A percentile compares a stretch with the other conserved stretches of the same genome.
Conservation (phyloP, 2,888 invertebrate species). For the Melieria picta region DNA sequence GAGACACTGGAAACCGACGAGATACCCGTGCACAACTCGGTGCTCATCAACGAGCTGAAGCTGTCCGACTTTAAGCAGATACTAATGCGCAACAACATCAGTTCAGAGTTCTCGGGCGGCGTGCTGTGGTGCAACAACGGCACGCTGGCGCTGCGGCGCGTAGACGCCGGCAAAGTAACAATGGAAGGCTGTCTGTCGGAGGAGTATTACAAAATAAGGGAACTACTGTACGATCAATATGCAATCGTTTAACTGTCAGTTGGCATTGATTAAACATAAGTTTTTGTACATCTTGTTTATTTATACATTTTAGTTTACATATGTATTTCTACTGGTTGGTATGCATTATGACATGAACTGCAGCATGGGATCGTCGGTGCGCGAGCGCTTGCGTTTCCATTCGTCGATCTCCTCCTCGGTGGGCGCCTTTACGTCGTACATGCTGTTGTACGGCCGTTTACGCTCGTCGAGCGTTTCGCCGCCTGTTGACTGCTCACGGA, state of each 20-base stretch:
- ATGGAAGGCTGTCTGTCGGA: slow-evolving; percentile 94
- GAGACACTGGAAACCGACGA: slow-evolving; percentile 72
- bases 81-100: slow-evolving; percentile 77
- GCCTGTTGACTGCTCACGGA: slow-evolving; percentile 59
- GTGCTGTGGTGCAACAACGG: slow-evolving; percentile 94
- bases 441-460: slow-evolving; percentile 93
- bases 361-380: slow-evolving; percentile 95
- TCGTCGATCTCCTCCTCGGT: slow-evolving; percentile 95
- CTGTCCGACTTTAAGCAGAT: slow-evolving; percentile 90
- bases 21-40: slow-evolving; percentile 79
- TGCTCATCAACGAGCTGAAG: slow-evolving; percentile 93
- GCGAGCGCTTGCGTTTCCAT: slow-evolving; percentile 83
- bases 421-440: slow-evolving; percentile 84
- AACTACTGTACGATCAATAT: slow-evolving; percentile 94
- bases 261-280: neutral
- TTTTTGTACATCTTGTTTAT: neutral
- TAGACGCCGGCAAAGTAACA: slow-evolving; percentile 91
- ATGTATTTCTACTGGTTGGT: neutral
- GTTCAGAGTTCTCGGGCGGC: slow-evolving; percentile 89
- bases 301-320: neutral
- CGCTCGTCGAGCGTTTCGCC: slow-evolving; percentile 81
- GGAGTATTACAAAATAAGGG: slow-evolving; percentile 93
- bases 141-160: slow-evolving; percentile 86
- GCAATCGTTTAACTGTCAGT: slow-evolving; percentile 80
- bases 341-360: slow-evolving; percentile 69